Evolutionary conservation across 2,113 vertebrate species (phyloP).

Genomic region (Spermophilus dauricus): DNA sequence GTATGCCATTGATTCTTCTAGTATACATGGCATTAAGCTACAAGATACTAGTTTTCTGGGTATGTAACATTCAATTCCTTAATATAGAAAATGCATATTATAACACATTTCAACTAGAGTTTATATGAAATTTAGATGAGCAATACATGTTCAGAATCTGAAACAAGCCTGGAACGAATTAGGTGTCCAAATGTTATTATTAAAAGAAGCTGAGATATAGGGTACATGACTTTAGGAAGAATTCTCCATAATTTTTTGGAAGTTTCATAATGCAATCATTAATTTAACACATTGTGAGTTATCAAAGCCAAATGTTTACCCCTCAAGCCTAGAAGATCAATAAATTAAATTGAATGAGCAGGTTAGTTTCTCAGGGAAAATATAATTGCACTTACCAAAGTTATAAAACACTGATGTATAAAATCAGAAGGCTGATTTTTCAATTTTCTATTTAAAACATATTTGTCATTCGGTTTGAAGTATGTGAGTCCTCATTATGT

Average conservation of each 20-base stretch:
- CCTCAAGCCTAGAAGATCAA: background rate
- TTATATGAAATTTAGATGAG: background rate
- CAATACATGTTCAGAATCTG: background rate
- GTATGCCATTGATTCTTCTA: background rate
- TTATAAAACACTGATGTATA: background rate
- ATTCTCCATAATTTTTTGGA: background rate
- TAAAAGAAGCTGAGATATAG: background rate
- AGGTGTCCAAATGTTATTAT: background rate
- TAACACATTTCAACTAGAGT: background rate
- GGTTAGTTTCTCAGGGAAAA: background rate
- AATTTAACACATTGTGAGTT: background rate
- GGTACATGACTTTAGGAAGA: background rate
- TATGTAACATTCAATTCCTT: background rate
- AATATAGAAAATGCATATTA: background rate
- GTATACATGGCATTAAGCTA: background rate
- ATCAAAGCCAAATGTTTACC: background rate
- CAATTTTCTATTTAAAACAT: constrained; percentile 57
- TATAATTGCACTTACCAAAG: background rate
- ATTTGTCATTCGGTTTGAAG: constrained; percentile 58
- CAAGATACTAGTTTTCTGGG: background rate
- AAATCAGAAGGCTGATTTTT: constrained; percentile 50
- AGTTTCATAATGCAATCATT: background rate
- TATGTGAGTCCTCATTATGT: constrained; percentile 38
- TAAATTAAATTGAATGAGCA: background rate
- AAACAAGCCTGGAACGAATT: background rate